Conservation (phyloP, 2,797 vertebrate genomes). For the Hephaestus fuliginosus region DNA sequence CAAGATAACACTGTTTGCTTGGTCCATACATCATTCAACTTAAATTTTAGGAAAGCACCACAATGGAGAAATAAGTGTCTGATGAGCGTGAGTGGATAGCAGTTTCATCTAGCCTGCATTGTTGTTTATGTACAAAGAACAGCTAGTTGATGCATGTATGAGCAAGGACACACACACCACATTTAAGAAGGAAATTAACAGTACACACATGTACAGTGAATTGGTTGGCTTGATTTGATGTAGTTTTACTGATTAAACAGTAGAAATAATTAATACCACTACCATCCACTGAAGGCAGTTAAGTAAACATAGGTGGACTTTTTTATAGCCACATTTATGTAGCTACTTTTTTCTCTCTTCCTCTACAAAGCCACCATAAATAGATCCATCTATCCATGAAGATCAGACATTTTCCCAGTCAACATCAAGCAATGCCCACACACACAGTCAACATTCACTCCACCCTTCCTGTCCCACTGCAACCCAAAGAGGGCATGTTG, state of each 20-base stretch:
- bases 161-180: neutral
- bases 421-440: conserved; percentile 39
- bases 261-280: neutral
- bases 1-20: neutral
- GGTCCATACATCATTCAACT: neutral
- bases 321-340: neutral
- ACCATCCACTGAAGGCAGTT: neutral
- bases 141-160: neutral
- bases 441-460: conserved; percentile 9
- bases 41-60: neutral
- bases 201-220: neutral
- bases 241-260: neutral
- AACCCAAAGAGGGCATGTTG: conserved; percentile 10
- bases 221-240: neutral
- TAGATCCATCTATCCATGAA: conserved; percentile 13
- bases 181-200: neutral
- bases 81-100: neutral
- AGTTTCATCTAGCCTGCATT: neutral
- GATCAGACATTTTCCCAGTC: conserved; percentile 25
- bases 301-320: too few species aligned
- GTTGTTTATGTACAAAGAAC: conserved; percentile 6
- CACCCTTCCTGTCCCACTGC: conserved; percentile 6
- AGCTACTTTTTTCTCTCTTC: neutral
- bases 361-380: conserved; percentile 21
- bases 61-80: neutral